Percentiles rank a stretch among this genome's conserved stretches.
Evolutionary conservation across 2,113 vertebrate species (phyloP).

Genomic region (Menidia beryllina): DNA sequence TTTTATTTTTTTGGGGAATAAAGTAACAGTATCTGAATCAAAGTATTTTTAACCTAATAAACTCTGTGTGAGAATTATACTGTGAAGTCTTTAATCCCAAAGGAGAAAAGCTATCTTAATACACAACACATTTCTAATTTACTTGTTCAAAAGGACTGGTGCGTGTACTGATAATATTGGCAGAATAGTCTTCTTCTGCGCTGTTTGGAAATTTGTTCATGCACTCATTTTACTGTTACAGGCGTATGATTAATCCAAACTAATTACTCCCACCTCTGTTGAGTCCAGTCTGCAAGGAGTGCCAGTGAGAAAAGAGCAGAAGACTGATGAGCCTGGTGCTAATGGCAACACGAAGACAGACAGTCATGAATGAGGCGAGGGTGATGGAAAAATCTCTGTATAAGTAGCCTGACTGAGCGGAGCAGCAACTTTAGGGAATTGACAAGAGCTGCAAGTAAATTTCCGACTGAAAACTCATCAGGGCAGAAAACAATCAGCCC

Average conservation of each 20-base stretch:
- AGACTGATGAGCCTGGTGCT: neutral
- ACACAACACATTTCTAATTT: no score
- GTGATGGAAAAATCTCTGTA: neutral
- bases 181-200: neutral
- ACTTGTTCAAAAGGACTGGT: neutral
- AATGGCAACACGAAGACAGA: neutral
- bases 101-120: neutral
- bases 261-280: neutral
- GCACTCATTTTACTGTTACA: neutral
- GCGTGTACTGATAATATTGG: neutral
- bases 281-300: neutral
- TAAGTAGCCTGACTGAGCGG: neutral
- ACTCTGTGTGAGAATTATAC: neutral
- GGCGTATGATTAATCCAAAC: neutral
- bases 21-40: no score
- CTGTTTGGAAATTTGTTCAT: neutral
- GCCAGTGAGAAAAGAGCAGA: neutral
- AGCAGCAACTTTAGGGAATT: neutral
- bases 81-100: neutral
- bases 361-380: neutral
- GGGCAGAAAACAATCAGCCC: neutral
- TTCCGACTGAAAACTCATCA: neutral
- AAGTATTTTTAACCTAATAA: no score
- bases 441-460: neutral
- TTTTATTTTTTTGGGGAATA: neutral